Percentiles rank a stretch among this genome's conserved stretches.
Evolutionary conservation across 35 echinoderm and acorn worm species (phyloP).

Genomic region (Apostichopus parvimensis): DNA sequence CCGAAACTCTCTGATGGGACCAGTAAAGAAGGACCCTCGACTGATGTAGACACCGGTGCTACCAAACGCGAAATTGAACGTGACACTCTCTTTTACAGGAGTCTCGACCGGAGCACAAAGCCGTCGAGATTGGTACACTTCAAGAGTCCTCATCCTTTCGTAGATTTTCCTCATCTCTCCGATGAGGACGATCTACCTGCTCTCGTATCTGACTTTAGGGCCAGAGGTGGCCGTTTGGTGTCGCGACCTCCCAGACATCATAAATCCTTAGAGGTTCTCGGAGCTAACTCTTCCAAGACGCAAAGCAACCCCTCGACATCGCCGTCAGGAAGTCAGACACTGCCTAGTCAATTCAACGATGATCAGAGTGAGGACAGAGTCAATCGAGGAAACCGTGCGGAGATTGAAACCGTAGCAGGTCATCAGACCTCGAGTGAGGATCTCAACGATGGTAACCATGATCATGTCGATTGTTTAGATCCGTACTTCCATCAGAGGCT

Average conservation of each 20-base stretch:
- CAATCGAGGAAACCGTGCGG: neutral
- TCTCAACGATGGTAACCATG: neutral
- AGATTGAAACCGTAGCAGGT: no score
- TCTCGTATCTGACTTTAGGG: constrained; percentile 84
- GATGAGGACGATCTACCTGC: constrained; percentile 52
- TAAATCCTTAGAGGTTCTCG: neutral
- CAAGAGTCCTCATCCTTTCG: constrained; percentile 71
- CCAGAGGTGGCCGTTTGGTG: constrained; percentile 74
- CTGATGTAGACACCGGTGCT: neutral
- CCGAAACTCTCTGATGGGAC: constrained; percentile 17
- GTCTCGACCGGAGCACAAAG: constrained; percentile 73
- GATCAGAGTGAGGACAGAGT: neutral
- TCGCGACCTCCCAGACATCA: neutral
- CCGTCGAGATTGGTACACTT: constrained; percentile 41
- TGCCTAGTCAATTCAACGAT: neutral
- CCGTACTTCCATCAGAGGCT: constrained; percentile 82
- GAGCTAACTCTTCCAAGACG: neutral
- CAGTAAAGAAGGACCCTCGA: neutral
- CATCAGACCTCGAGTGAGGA: neutral
- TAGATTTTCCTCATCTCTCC: constrained; percentile 49
- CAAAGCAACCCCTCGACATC: neutral
- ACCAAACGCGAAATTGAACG: constrained; percentile 16
- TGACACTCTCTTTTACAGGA: constrained; percentile 38
- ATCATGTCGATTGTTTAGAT: constrained; percentile 76
- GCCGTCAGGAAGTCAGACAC: neutral